Conservation (phyloP, 2,113 vertebrate species). For the Archilochus colubris region DNA sequence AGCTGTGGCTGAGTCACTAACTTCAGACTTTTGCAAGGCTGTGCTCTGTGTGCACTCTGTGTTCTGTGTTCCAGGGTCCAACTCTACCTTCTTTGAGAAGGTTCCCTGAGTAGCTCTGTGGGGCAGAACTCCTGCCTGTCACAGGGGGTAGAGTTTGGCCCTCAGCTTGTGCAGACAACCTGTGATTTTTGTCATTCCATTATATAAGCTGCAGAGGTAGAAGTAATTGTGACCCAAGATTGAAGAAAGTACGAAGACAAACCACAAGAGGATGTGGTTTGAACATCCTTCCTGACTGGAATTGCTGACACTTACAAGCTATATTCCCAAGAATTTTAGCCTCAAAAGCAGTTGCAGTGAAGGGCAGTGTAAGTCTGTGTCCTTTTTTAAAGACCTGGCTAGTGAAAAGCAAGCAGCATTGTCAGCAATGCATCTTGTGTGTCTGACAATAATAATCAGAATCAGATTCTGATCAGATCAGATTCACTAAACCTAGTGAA, state of each 20-base stretch:
- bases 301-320: not conserved
- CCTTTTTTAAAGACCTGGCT: not conserved
- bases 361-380: not conserved
- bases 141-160: not conserved
- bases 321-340: conserved; percentile 37
- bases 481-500: accelerated
- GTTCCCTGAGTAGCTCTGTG: not conserved
- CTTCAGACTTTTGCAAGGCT: not conserved
- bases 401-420: not conserved
- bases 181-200: not conserved
- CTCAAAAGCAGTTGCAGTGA: not conserved
- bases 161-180: not conserved
- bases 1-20: not conserved
- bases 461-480: too few species aligned
- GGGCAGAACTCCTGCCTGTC: not conserved
- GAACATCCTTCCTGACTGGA: not conserved
- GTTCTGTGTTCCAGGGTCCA: not conserved
- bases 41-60: not conserved
- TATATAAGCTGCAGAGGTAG: conserved; percentile 64
- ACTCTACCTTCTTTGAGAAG: conserved; percentile 8
- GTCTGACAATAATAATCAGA: not conserved
- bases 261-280: not conserved
- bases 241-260: not conserved
- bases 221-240: not conserved
- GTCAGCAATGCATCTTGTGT: not conserved